phyloP scores from a whole-genome alignment of 2,113 vertebrate species.

The Corynorhinus townsendii region DNA sequence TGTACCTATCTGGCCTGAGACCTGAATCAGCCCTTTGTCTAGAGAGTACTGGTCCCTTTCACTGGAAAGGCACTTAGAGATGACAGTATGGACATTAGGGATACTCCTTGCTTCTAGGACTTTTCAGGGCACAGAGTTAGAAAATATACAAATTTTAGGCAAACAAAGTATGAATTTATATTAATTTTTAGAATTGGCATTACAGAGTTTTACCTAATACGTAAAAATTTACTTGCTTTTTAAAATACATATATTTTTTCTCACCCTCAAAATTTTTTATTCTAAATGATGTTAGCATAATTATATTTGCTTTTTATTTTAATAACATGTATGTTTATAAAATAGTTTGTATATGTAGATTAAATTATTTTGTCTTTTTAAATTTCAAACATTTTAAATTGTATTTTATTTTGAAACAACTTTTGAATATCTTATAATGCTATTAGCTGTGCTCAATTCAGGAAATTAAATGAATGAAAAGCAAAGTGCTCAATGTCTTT shows the following conservation, averaged over 20 bases:
- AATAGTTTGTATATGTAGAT: not conserved
- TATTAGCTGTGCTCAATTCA: not conserved
- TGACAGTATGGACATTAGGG: not conserved
- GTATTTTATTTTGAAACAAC: not conserved
- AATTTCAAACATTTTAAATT: not conserved
- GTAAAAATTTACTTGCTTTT: not conserved
- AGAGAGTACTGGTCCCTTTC: not conserved
- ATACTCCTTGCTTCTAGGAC: not conserved
- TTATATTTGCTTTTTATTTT: not conserved
- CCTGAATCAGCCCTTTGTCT: not conserved
- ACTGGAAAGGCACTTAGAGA: not conserved
- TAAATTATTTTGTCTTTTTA: too few relatives aligned
- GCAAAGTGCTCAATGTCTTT: not conserved
- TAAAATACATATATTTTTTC: not conserved
- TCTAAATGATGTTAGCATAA: conserved; percentile 16
- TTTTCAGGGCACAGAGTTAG: not conserved
- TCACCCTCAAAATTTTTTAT: conserved; percentile 2
- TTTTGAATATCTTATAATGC: not conserved
- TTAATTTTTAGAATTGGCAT: not conserved
- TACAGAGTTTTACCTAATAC: conserved; percentile 9
- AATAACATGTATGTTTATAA: not conserved
- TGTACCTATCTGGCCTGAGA: not conserved
- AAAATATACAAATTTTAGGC: not conserved
- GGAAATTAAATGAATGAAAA: not conserved
- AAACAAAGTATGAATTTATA: not conserved